A percentile compares a stretch with the other conserved stretches of the same genome.
Evolutionary conservation across 2,113 vertebrate genomes (phyloP).

Genomic region (Nansenia antarctica): DNA sequence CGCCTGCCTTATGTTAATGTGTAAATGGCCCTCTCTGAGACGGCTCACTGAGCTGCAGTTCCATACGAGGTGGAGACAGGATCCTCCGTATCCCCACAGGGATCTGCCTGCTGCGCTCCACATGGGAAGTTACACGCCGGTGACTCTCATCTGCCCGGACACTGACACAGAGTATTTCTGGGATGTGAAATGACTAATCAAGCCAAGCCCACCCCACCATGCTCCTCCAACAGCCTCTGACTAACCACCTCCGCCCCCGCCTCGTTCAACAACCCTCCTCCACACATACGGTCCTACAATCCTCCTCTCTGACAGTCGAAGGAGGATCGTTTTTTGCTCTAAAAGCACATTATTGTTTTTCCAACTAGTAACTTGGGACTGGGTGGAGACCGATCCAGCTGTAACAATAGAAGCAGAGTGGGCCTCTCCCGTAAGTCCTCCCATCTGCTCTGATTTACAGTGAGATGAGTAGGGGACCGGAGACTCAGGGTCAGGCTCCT

Average conservation of each 20-base stretch:
- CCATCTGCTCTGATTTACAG: neutral
- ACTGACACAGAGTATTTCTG: neutral
- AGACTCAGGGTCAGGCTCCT: conserved; percentile 4
- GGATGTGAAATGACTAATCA: neutral
- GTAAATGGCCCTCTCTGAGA: too few relatives aligned
- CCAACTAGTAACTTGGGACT: neutral
- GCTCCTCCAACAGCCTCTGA: neutral
- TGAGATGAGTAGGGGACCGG: conserved; percentile 2
- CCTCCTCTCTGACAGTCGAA: neutral
- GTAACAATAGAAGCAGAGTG: conserved; percentile 9
- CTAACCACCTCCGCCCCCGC: neutral
- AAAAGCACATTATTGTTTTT: neutral
- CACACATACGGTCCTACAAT: neutral
- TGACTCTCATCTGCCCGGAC: neutral
- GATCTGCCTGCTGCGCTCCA: too few relatives aligned
- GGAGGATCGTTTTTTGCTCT: neutral
- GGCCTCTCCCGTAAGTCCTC: neutral
- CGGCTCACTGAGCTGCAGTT: neutral
- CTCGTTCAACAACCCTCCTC: neutral
- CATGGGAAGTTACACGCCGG: too few relatives aligned
- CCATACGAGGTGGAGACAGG: neutral
- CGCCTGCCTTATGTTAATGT: too few relatives aligned
- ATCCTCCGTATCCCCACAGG: too few relatives aligned
- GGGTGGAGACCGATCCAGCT: conserved; percentile 17
- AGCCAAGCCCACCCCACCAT: neutral